Percentiles rank a stretch among this genome's conserved stretches.
These are phyloP conservation scores for Epicauta chinensis DNA, from an alignment of 1,140 invertebrate genomes.

Conservation along the genomic window DNA sequence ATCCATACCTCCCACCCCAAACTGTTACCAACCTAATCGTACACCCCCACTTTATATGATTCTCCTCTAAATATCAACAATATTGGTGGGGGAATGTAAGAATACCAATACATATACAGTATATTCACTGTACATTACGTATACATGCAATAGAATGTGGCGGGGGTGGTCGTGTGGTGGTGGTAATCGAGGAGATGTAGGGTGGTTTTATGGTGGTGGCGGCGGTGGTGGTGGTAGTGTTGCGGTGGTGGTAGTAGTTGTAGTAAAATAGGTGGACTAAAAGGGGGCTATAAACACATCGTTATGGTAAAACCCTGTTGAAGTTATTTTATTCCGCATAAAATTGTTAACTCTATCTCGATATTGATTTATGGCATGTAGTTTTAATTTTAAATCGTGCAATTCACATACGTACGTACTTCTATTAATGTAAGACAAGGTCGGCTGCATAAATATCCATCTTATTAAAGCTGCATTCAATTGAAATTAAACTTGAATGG, in stretches of 20 bases:
- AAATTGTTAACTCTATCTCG: constrained; percentile 38
- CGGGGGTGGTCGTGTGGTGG: neutral
- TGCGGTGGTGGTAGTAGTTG: no score
- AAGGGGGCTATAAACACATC: constrained; percentile 41
- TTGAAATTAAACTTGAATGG: no score
- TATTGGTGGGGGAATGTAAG: no score
- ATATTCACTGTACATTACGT: no score
- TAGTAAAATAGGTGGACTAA: no score
- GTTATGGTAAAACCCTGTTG: constrained; percentile 41
- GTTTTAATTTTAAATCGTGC: constrained; percentile 29
- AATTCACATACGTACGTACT: no score
- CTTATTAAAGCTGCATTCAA: no score
- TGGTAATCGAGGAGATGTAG: neutral
- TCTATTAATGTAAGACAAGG: constrained; percentile 22
- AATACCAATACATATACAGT: no score
- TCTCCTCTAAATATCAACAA: constrained; percentile 6
- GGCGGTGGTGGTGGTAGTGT: constrained; percentile 3
- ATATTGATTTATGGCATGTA: constrained; percentile 38
- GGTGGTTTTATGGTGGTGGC: constrained; percentile 11
- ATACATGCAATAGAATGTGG: no score
- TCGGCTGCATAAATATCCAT: no score
- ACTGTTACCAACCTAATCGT: neutral
- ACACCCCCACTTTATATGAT: constrained; percentile 3
- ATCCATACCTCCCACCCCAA: constrained; percentile 4
- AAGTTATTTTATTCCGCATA: constrained; percentile 37